Evolutionary conservation across 2,113 vertebrate genomes (phyloP), one percentile per base, ranked within the genome.

Genomic region (Oreochromis niloticus): DNA sequence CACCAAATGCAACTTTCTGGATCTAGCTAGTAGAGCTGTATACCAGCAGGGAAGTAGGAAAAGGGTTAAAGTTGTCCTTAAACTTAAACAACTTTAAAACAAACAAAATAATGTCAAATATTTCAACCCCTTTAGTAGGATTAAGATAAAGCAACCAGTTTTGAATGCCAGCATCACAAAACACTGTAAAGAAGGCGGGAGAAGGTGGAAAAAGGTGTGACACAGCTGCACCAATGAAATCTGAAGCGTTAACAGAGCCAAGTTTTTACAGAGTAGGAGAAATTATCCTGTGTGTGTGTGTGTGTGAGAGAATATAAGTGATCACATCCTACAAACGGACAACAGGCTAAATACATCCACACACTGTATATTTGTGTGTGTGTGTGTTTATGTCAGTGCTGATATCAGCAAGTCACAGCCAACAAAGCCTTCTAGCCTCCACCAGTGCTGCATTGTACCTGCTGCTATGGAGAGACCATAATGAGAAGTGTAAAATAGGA

Each of bases 321-420:
- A 48, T 57, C 24, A 48, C 2, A 59, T 78, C 16, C 11, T 68
- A 59, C 56, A 85, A 85, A 12, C 9, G n/a, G 56, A 36, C 5
- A 32, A 56, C 34, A 36, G 48, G 41, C 6, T 80, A 88, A 81
- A 85, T 66, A 80, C 16, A 66, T 34, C 50, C 13, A 81, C 75
- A 80, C 41, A 19, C 6, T 36, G n/a, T 19, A 68, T 34, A 52
- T 17, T 16, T 56, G 9, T n/a, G n/a, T 9, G 10, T 52, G 48
- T 63, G 9, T 34, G 2, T 34, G 22, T 17, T 6, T 43, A n/a
- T 83, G 88, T 59, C 81, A 82, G 52, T 91, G 92, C 94, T 92
- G 93, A 94, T 89, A 83, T 95, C 91, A 95, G 91, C 92, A 93
- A 59, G 87, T 90, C 88, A 82, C 8, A 61, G 84, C n/a, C 82